Base-by-base conservation (phyloP, 2,113 vertebrate genomes). In the Pseudopodoces humilis region DNA sequence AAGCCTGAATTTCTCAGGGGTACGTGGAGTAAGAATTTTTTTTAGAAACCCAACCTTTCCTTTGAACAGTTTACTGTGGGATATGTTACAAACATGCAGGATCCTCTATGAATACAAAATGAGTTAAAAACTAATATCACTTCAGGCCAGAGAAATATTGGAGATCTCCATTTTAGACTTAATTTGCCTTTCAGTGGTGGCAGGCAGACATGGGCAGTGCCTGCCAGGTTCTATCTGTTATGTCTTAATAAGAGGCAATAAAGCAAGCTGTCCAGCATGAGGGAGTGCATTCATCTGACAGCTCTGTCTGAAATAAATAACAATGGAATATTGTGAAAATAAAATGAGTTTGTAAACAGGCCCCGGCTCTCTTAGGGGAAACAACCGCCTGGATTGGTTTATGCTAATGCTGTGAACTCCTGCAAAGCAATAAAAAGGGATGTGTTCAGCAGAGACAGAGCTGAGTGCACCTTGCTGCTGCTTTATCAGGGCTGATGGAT, bases 211-310 rank as follows among this genome's bases (percentile, higher is more conserved):
- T 96, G 92, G 77, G 91, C 97, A 95, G 88, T 55, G 87, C 94
- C 93, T 96, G 89, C 85, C 94, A 94, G 88, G 63, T 80, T 97
- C 15, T 95, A 72, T 85, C 79, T 82, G 94, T 93, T 94, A 92
- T 41, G 43, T 95, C 95, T 96, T 95, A 95, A 96, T 95, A 96
- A 94, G 76, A 87, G 82, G 87, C 93, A 96, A 90, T 97, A 92
- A 93, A 91, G 78, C 68, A 83, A 93, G 94, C 93, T 92, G 86
- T 93, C 95, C 90, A 94, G 87, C 52, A 25, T 55, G 53, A 94
- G 88, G 86, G 85, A 87, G 89, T 62, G 60, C 59, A 83, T 90
- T 82, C 30, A 86, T 93, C 81, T 86, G 92, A 92, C 88, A 96
- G 71, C 67, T 90, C 90, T 88, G 60, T 68, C 90, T 64, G 75